Evolutionary conservation across 2,888 invertebrate species (phyloP).

Genomic region (Oxystoma pomonae): DNA sequence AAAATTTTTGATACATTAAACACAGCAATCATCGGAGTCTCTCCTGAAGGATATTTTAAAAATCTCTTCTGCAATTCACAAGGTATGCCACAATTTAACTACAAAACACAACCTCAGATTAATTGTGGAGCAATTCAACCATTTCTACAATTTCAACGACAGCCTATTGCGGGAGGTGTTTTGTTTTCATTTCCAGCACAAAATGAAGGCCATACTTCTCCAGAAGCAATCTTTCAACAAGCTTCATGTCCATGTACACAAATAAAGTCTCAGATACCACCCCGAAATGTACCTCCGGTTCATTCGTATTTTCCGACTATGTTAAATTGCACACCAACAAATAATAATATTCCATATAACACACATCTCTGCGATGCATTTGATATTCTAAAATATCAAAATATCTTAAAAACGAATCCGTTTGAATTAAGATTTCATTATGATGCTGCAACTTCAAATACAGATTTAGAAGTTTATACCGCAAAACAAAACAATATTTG

Average conservation of each 20-base stretch:
- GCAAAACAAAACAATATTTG: neutral
- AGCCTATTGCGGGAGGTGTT: neutral
- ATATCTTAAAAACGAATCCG: too few relatives aligned
- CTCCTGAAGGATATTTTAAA: neutral
- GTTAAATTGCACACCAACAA: neutral
- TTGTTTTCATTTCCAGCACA: neutral
- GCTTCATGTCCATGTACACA: too few relatives aligned
- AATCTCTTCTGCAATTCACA: too few relatives aligned
- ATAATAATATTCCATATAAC: too few relatives aligned
- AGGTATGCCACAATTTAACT: neutral
- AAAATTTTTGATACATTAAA: neutral
- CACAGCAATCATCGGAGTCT: neutral
- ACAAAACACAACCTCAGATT: neutral
- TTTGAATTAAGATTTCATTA: neutral
- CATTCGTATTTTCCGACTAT: neutral
- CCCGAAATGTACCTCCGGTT: too few relatives aligned
- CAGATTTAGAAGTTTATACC: neutral
- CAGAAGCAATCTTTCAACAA: too few relatives aligned
- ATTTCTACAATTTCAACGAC: neutral
- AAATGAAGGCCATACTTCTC: too few relatives aligned
- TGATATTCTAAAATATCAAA: too few relatives aligned
- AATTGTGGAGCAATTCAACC: neutral
- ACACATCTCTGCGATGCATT: too few relatives aligned
- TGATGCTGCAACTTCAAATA: neutral
- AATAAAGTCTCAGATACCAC: too few relatives aligned